phyloP scores from a whole-genome alignment of 2,888 invertebrate genomes.

The Pseudoips prasinana region DNA sequence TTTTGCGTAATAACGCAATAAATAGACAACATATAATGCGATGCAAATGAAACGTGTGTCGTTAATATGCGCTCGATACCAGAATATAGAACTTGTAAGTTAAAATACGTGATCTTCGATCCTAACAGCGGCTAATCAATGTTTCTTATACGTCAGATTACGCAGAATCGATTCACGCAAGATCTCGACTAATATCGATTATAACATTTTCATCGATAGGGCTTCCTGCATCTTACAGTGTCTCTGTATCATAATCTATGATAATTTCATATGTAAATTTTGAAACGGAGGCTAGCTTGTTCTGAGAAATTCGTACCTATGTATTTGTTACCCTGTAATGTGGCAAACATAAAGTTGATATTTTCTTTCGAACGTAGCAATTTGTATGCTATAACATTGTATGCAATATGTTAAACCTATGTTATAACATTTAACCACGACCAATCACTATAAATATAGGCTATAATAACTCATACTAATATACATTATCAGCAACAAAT shows the following conservation, averaged over 20 bases:
- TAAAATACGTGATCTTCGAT: constrained; percentile 54
- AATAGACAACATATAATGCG: constrained; percentile 57
- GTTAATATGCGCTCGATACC: constrained; percentile 43
- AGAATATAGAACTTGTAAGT: constrained; percentile 46
- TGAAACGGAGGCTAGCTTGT: constrained; percentile 39
- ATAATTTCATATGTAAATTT: constrained; percentile 68
- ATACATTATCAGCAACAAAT: too few species aligned
- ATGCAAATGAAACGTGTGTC: constrained; percentile 64
- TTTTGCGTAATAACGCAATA: constrained; percentile 63
- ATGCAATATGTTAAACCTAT: too few species aligned
- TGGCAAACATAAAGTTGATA: constrained; percentile 9
- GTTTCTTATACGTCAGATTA: constrained; percentile 61
- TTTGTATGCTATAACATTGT: constrained; percentile 3
- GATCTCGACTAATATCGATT: constrained; percentile 68
- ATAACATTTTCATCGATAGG: constrained; percentile 63
- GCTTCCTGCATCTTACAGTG: constrained; percentile 52
- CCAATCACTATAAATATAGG: too few species aligned
- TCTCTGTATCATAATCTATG: constrained; percentile 52
- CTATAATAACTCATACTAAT: too few species aligned
- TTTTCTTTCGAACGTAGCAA: constrained; percentile 16
- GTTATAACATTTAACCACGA: too few species aligned
- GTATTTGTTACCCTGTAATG: constrained; percentile 26
- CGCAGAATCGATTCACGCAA: constrained; percentile 62
- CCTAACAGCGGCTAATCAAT: constrained; percentile 61
- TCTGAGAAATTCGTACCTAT: constrained; percentile 44